Evolutionary conservation across 1,140 invertebrate species (phyloP).

Genomic region (Pollicipes pollicipes): DNA sequence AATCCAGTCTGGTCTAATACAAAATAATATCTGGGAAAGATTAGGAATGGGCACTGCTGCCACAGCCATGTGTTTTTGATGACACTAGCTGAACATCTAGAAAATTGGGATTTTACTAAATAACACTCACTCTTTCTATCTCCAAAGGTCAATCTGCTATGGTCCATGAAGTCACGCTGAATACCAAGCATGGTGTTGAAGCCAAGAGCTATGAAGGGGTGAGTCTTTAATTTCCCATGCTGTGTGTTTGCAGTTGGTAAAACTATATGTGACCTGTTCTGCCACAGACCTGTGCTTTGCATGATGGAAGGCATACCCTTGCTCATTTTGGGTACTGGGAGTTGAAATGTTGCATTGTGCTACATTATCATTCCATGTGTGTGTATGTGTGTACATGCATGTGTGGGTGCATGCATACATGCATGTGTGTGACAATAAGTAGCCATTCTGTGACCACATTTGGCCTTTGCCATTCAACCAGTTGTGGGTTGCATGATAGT

Average conservation of each 20-base stretch:
- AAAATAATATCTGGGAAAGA: too few species aligned
- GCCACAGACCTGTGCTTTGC: not conserved
- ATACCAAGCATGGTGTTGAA: constrained; percentile 87
- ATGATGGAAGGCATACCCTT: not conserved
- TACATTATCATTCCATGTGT: not conserved
- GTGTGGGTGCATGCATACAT: constrained; percentile 3
- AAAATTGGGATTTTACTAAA: too few species aligned
- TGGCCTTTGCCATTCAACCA: not conserved
- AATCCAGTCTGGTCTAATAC: too few species aligned
- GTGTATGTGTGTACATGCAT: constrained; percentile 3
- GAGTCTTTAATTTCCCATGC: constrained; percentile 32
- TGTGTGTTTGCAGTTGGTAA: too few species aligned
- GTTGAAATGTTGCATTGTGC: not conserved
- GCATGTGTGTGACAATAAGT: not conserved
- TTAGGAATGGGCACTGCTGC: too few species aligned
- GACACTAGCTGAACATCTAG: too few species aligned
- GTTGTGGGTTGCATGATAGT: not conserved
- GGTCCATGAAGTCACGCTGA: constrained; percentile 66
- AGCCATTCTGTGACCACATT: too few species aligned
- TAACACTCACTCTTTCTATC: constrained; percentile 7
- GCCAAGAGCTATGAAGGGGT: constrained; percentile 94
- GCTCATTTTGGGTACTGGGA: not conserved
- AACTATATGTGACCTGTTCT: too few species aligned
- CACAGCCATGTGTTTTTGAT: too few species aligned
- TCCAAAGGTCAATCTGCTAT: constrained; percentile 26